These are phyloP conservation scores for Troglohyphantes excavatus DNA, from an alignment of 2,888 invertebrate genomes.

Conservation along the genomic window DNA sequence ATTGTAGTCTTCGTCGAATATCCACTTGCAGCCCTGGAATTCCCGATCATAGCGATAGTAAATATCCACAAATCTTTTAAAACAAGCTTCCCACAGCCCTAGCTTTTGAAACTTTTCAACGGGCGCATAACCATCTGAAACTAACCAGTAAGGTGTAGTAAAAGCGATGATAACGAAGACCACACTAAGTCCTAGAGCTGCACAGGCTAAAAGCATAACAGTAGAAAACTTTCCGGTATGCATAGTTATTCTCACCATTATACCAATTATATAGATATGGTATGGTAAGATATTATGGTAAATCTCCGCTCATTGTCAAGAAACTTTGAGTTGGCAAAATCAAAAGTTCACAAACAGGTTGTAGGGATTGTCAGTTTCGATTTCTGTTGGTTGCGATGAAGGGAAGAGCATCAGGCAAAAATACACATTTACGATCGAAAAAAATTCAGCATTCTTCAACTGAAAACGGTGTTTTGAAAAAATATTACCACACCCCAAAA, in stretches of 20 bases:
- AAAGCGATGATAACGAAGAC: slow-evolving; percentile 81
- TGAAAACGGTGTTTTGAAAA: not conserved
- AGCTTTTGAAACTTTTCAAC: slow-evolving; percentile 82
- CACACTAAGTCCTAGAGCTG: slow-evolving; percentile 72
- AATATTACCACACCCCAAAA: slow-evolving; percentile 48
- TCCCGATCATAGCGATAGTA: slow-evolving; percentile 88
- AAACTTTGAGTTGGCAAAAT: slow-evolving; percentile 6
- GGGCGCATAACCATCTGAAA: slow-evolving; percentile 80
- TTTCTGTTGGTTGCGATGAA: not conserved
- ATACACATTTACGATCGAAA: no score
- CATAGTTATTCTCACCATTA: slow-evolving; percentile 47
- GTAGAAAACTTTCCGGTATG: slow-evolving; percentile 61
- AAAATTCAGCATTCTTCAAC: not conserved
- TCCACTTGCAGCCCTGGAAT: slow-evolving; percentile 97
- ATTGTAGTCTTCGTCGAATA: slow-evolving; percentile 97
- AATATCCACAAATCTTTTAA: slow-evolving; percentile 91
- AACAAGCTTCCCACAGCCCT: slow-evolving; percentile 98
- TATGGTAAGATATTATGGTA: slow-evolving; percentile 1
- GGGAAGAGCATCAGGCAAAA: no score
- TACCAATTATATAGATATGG: not conserved
- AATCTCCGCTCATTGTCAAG: slow-evolving; percentile 25
- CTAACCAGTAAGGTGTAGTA: slow-evolving; percentile 82
- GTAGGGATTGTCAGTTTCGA: not conserved
- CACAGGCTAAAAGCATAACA: slow-evolving; percentile 73
- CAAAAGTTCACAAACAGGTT: not conserved